A percentile compares a stretch with the other conserved stretches of the same genome.
Evolutionary conservation across 2,113 vertebrate genomes (phyloP).

Genomic region (Nothoprocta pentlandii): DNA sequence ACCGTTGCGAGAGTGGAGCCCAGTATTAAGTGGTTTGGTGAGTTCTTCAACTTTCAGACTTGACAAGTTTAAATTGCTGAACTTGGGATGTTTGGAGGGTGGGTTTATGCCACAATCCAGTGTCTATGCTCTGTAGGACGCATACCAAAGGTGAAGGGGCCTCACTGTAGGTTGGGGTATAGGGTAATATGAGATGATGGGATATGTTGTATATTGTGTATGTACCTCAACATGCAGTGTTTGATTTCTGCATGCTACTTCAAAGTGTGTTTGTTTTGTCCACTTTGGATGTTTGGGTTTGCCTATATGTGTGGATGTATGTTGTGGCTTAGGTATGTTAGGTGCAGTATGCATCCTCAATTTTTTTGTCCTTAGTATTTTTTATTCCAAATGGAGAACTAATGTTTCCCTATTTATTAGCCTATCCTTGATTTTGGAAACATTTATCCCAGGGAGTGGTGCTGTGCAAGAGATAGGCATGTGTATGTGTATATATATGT

Average conservation of each 20-base stretch:
- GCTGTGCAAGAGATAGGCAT: background rate
- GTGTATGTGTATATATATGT: no score
- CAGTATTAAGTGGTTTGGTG: constrained; percentile 99
- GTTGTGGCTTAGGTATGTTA: rapidly evolving
- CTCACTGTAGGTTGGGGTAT: rapidly evolving
- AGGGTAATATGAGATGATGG: background rate
- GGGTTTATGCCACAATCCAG: background rate
- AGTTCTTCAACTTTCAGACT: constrained; percentile 54
- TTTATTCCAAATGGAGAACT: background rate
- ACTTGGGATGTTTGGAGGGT: background rate
- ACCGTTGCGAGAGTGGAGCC: constrained; percentile 95
- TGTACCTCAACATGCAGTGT: rapidly evolving
- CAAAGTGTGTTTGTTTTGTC: background rate
- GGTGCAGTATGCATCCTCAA: background rate
- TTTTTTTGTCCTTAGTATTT: background rate
- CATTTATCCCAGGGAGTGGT: background rate
- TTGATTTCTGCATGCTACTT: rapidly evolving
- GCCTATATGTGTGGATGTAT: rapidly evolving
- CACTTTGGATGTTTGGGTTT: background rate
- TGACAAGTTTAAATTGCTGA: rapidly evolving
- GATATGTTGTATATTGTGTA: rapidly evolving
- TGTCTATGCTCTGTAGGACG: background rate
- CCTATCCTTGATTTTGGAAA: background rate
- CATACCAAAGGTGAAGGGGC: background rate
- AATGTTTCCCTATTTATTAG: background rate